Conservation (phyloP, 2,113 vertebrate species). For the Patagioenas fasciata region DNA sequence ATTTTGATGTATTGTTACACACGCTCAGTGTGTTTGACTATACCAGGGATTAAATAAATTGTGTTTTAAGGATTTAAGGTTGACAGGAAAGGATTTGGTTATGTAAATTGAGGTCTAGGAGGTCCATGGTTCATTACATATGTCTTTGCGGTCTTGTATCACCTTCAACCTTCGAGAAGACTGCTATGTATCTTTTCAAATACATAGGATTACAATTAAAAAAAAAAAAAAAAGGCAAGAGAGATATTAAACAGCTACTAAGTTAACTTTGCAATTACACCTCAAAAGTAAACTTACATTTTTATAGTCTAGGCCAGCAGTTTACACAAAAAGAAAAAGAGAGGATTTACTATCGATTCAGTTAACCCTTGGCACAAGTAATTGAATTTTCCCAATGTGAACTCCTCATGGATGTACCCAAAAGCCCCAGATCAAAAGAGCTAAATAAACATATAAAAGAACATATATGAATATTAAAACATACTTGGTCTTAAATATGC, state of each 20-base stretch:
- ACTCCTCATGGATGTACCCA: neutral
- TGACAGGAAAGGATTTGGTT: slow-evolving; percentile 56
- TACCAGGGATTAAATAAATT: slow-evolving; percentile 64
- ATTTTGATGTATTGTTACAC: slow-evolving; percentile 55
- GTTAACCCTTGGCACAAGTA: neutral
- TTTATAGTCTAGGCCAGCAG: neutral
- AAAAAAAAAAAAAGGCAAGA: neutral
- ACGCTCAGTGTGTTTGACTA: slow-evolving; percentile 34
- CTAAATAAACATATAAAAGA: neutral
- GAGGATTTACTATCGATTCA: neutral
- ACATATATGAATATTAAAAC: neutral
- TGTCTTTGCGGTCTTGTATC: neutral
- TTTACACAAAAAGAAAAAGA: neutral
- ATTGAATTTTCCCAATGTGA: neutral
- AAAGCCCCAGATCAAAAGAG: neutral
- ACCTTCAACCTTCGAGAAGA: neutral
- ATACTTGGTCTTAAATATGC: neutral
- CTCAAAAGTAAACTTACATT: neutral
- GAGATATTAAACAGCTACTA: neutral
- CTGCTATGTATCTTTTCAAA: neutral
- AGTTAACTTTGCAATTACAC: slow-evolving; percentile 2
- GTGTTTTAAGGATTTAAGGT: slow-evolving; percentile 53
- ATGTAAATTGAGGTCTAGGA: slow-evolving; percentile 53
- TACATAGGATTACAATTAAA: neutral
- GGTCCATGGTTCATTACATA: neutral